These are phyloP conservation scores for Meteorus cinctellus DNA, from an alignment of 2,888 invertebrate genomes.

Conservation along the genomic window DNA sequence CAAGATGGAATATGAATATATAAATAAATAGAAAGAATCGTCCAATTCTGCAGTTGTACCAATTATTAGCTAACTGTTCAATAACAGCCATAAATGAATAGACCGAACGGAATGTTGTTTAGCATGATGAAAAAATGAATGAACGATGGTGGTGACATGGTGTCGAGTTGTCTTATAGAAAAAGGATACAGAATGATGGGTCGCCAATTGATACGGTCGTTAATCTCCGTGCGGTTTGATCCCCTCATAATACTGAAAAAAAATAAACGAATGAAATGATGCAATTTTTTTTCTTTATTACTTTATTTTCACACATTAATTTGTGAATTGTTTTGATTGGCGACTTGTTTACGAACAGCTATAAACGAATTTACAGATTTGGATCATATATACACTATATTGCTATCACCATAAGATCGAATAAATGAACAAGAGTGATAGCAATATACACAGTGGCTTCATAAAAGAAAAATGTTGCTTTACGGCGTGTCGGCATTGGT, in stretches of 20 bases:
- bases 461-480: conserved; percentile 46
- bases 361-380: not conserved
- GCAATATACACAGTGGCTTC: conserved; percentile 1
- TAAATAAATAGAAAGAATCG: too few relatives aligned
- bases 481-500: conserved; percentile 44
- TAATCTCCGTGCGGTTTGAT: too few relatives aligned
- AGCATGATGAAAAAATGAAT: not conserved
- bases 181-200: too few relatives aligned
- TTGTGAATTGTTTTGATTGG: not conserved
- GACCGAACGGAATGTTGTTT: conserved; percentile 5
- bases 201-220: too few relatives aligned
- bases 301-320: not conserved
- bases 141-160: too few relatives aligned
- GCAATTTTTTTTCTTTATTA: too few relatives aligned
- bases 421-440: conserved; percentile 16
- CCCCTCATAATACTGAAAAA: too few relatives aligned
- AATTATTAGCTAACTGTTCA: too few relatives aligned
- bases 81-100: too few relatives aligned
- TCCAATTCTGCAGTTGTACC: too few relatives aligned
- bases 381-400: not conserved
- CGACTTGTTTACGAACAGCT: not conserved
- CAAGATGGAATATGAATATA: too few relatives aligned
- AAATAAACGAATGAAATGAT: too few relatives aligned
- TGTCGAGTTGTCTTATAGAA: not conserved
- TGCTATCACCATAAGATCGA: conserved; percentile 5